Evolutionary conservation across 2,888 invertebrate genomes (phyloP).

Genomic region (Hydriomena furcata): DNA sequence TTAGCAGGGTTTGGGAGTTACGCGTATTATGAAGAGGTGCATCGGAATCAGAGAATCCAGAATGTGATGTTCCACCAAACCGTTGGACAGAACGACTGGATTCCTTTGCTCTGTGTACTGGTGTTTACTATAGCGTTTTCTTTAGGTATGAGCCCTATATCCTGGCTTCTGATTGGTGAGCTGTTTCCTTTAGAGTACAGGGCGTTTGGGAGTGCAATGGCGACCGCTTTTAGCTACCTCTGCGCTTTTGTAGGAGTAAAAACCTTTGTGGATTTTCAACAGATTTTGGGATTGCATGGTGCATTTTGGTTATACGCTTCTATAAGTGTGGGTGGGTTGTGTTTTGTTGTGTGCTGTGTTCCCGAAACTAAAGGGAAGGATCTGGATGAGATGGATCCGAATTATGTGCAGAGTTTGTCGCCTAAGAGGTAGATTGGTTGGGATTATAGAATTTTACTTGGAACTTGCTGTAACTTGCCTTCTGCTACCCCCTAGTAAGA

Average conservation of each 20-base stretch:
- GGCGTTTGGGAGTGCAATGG: constrained; percentile 94
- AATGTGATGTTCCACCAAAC: constrained; percentile 78
- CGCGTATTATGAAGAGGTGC: constrained; percentile 90
- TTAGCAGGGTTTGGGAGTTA: constrained; percentile 93
- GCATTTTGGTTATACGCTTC: constrained; percentile 95
- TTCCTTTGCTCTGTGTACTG: constrained; percentile 91
- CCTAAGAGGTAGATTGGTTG: constrained; percentile 65
- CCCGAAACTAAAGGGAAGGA: constrained; percentile 96
- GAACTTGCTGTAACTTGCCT: constrained; percentile 10
- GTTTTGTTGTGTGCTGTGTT: constrained; percentile 93
- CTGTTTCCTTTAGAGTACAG: constrained; percentile 92
- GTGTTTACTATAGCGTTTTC: constrained; percentile 94
- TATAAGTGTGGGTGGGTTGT: constrained; percentile 90
- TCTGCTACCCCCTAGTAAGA: too few relatives aligned
- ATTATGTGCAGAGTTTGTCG: constrained; percentile 81
- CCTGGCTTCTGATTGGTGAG: constrained; percentile 92
- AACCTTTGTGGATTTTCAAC: constrained; percentile 92
- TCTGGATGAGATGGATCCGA: constrained; percentile 93
- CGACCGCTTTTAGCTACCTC: constrained; percentile 93
- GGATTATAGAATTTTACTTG: constrained; percentile 22
- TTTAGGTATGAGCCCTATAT: constrained; percentile 94
- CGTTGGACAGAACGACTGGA: constrained; percentile 89
- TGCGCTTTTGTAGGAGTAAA: constrained; percentile 94
- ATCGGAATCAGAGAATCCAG: constrained; percentile 80
- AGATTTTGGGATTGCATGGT: constrained; percentile 89